Conservation (phyloP, 2,888 invertebrate species). For the Eledone cirrhosa region DNA sequence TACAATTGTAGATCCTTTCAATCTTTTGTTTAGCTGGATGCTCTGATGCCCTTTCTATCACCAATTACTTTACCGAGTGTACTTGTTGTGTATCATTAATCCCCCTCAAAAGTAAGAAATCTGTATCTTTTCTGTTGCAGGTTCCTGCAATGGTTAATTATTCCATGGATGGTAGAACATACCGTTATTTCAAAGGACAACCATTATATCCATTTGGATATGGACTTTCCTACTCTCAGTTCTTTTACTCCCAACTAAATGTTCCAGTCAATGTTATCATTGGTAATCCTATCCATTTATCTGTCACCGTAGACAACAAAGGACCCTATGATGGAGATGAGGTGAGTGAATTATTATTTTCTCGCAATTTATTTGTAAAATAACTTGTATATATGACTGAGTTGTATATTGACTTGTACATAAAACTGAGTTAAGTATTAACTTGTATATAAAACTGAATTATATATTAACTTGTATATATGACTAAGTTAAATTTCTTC, state of each 20-base stretch:
- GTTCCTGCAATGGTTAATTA: constrained; percentile 47
- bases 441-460: too few species aligned
- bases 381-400: too few species aligned
- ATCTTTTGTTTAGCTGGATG: too few species aligned
- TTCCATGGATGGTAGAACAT: constrained; percentile 58
- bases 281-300: constrained; percentile 43
- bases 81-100: too few species aligned
- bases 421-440: too few species aligned
- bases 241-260: constrained; percentile 37
- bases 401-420: too few species aligned
- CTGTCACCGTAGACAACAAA: constrained; percentile 50
- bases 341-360: constrained; percentile 40
- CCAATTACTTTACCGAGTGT: too few species aligned
- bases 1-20: too few species aligned
- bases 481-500: too few species aligned
- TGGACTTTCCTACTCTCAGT: constrained; percentile 49
- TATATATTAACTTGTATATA: too few species aligned
- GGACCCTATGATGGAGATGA: constrained; percentile 57
- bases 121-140: constrained; percentile 34
- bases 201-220: constrained; percentile 57
- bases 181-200: constrained; percentile 55
- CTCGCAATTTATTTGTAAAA: too few species aligned
- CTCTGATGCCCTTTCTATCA: too few species aligned
- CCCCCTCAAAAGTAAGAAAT: background rate
- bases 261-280: constrained; percentile 36